Base-by-base conservation (phyloP, 2,888 invertebrate species). In the Melipona beecheii region DNA sequence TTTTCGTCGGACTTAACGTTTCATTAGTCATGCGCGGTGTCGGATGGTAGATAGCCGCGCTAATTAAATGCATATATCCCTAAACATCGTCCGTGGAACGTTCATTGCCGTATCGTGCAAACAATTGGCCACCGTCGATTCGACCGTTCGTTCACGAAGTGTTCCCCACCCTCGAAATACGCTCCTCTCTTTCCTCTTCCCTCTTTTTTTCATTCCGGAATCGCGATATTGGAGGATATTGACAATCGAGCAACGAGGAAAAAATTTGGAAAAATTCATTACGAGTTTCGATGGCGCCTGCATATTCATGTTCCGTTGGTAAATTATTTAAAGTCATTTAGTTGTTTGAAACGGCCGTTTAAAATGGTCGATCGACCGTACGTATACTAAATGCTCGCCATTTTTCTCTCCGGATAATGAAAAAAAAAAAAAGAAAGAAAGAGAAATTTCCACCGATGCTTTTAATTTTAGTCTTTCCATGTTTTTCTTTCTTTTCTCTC, bases 1-100 rank as follows among this genome's bases (percentile, higher is more conserved):
- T 87, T 86, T 83, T 84, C 81, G 76, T 62, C 81, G 82, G 69
- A 83, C 87, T 86, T 88, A 88, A 87, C 86, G 84, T 87, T 87
- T 85, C 87, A 85, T 89, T 86, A 83, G 75, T 83, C 86, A 77
- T 75, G 79, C 66, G 50, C 75, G 75, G 58, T 78, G 81, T 81
- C 78, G 76, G 76, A 49, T 71, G 69, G 43, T 69, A 83, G 83
- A 87, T 83, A 81, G 77, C 80, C 75, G 72, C 78, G 79, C 79
- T 89, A 89, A 89, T 89, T 88, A 87, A 88, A 86, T 86, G 76
- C 60, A 66, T 54, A 70, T 56, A 27, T 50, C 73, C 58, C 69
- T 69, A 71, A 82, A 71, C 66, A 58, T 64, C 69, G 77, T n/a
- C 66, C 52, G 62, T 31, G 60, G 50, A 72, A 78, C 77, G 52